Percentiles rank a stretch among this genome's conserved stretches.
These are phyloP conservation scores for Chondrosia reniformis DNA, from an alignment of 37 sponge, comb jelly and placozoan genomes.

Conservation along the genomic window DNA sequence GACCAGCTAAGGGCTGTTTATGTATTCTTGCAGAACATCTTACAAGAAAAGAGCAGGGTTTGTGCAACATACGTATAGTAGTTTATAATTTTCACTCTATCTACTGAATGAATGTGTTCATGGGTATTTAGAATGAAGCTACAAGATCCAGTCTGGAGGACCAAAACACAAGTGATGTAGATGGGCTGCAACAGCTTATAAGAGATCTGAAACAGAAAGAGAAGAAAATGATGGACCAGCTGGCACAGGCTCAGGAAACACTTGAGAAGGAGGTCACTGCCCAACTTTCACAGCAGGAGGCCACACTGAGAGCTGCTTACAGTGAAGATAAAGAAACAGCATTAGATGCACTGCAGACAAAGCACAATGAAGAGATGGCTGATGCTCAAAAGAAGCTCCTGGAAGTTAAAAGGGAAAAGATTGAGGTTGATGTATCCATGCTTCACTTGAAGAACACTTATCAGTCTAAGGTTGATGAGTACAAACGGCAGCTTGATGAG, in stretches of 20 bases:
- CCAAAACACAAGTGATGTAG: too few relatives aligned
- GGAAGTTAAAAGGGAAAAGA: background rate
- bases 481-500: background rate
- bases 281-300: conserved; percentile 12
- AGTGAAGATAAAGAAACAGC: background rate
- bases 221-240: too few relatives aligned
- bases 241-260: conserved; percentile 6
- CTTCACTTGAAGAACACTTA: background rate
- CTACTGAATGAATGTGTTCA: too few relatives aligned
- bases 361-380: conserved; percentile 8
- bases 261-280: conserved; percentile 2
- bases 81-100: too few relatives aligned
- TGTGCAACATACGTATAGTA: too few relatives aligned
- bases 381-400: background rate
- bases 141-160: too few relatives aligned
- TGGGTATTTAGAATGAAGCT: too few relatives aligned
- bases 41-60: too few relatives aligned
- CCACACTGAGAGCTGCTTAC: conserved; percentile 16
- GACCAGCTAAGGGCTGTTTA: too few relatives aligned
- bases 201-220: too few relatives aligned
- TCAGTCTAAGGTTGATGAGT: background rate
- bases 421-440: background rate
- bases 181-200: too few relatives aligned
- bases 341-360: conserved; percentile 1
- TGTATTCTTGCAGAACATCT: too few relatives aligned